These are phyloP conservation scores for Chrysoperla carnea DNA, from an alignment of 1,140 invertebrate genomes.

Conservation along the genomic window DNA sequence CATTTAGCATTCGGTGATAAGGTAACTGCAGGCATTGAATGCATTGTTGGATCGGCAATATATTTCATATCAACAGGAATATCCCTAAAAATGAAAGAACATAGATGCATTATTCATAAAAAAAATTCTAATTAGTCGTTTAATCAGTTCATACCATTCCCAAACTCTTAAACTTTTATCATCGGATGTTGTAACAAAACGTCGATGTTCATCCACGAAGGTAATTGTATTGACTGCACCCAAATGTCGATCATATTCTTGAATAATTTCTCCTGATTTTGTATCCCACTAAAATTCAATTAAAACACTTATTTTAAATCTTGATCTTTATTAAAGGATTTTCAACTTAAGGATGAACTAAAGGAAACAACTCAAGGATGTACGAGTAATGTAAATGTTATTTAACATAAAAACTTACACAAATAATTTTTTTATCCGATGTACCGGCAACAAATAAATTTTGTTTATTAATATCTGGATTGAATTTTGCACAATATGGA, in stretches of 20 bases:
- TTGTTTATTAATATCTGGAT: conserved; percentile 94
- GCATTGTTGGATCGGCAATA: conserved; percentile 99
- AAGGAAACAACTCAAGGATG: neutral
- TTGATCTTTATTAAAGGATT: neutral
- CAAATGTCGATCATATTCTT: conserved; percentile 98
- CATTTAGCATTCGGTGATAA: conserved; percentile 94
- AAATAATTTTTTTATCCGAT: conserved; percentile 98
- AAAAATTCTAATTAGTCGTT: conserved; percentile 3
- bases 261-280: conserved; percentile 83
- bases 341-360: neutral
- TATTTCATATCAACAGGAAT: conserved; percentile 99
- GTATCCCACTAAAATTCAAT: conserved; percentile 73
- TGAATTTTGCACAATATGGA: conserved; percentile 94
- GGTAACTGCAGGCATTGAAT: conserved; percentile 95
- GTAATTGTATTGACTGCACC: conserved; percentile 98
- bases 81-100: conserved; percentile 43
- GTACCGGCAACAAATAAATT: conserved; percentile 96
- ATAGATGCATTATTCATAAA: too few relatives aligned
- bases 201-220: conserved; percentile 94
- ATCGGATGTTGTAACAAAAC: conserved; percentile 97
- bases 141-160: conserved; percentile 68
- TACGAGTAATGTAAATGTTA: neutral
- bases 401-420: conserved; percentile 44
- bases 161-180: conserved; percentile 97
- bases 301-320: conserved; percentile 1